These are phyloP conservation scores for Globodera ellingtonae DNA, from an alignment of 1,140 invertebrate genomes.

Conservation along the genomic window DNA sequence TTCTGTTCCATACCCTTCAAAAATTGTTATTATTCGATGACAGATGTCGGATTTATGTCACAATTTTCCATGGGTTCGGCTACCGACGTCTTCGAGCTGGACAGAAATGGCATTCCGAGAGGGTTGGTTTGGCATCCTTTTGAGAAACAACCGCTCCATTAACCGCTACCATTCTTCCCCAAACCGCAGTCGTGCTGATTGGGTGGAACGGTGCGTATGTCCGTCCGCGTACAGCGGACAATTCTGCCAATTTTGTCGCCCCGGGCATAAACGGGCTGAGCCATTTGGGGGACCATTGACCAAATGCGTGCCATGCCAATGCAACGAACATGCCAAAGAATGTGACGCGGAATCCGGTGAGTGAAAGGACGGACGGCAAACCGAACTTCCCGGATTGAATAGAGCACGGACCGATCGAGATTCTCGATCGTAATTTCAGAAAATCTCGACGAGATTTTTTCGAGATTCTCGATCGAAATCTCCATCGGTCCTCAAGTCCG, in stretches of 20 bases:
- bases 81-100: not conserved
- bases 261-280: slow-evolving; percentile 86
- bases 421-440: too few species aligned
- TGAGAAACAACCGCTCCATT: too few species aligned
- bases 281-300: slow-evolving; percentile 86
- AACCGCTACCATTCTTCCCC: too few species aligned
- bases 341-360: slow-evolving; percentile 90
- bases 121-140: too few species aligned
- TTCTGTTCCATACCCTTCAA: slow-evolving; percentile 12
- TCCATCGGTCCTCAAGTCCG: too few species aligned
- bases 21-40: slow-evolving; percentile 18
- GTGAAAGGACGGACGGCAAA: slow-evolving; percentile 28
- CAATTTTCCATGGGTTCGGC: slow-evolving; percentile 52
- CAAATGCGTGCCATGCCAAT: slow-evolving; percentile 89
- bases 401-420: too few species aligned
- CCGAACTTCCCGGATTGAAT: not conserved
- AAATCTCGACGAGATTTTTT: too few species aligned
- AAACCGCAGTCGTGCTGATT: slow-evolving; percentile 74
- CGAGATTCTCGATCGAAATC: too few species aligned
- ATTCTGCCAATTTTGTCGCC: slow-evolving; percentile 93
- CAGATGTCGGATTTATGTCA: slow-evolving; percentile 51
- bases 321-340: slow-evolving; percentile 88
- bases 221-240: slow-evolving; percentile 85
- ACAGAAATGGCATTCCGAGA: too few species aligned
- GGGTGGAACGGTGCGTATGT: slow-evolving; percentile 92